phyloP scores from a whole-genome alignment of 2,797 vertebrate genomes.

The Sebastes glaucus region DNA sequence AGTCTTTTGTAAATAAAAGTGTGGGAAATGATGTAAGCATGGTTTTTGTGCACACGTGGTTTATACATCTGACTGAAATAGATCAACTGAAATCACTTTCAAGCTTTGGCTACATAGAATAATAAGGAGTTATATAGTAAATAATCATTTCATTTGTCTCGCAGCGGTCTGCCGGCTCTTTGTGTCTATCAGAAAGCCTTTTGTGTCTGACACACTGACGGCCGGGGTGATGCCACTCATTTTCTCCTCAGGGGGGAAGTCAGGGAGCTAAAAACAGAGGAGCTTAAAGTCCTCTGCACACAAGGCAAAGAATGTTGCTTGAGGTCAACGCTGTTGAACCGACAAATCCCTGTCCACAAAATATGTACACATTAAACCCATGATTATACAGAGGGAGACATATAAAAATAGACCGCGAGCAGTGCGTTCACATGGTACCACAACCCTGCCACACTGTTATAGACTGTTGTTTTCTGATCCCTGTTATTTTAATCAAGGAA shows the following conservation, averaged over 20 bases:
- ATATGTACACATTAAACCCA: conserved; percentile 55
- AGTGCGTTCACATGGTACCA: background rate
- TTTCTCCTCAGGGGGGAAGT: conserved; percentile 37
- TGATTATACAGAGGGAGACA: conserved; percentile 40
- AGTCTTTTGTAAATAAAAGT: background rate
- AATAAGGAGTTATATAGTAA: background rate
- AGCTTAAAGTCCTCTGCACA: conserved; percentile 28
- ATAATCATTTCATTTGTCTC: background rate
- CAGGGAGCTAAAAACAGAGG: conserved; percentile 55
- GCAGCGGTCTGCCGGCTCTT: background rate
- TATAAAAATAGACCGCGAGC: conserved; percentile 45
- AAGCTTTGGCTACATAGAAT: background rate
- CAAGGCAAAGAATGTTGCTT: conserved; percentile 40
- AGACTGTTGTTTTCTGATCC: conserved; percentile 9
- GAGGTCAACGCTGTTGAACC: conserved; percentile 60
- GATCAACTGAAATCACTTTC: background rate
- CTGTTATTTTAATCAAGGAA: background rate
- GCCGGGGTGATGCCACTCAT: conserved; percentile 3
- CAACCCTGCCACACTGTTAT: background rate
- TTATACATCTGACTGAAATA: background rate
- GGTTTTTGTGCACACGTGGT: background rate
- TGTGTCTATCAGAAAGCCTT: background rate
- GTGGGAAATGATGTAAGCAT: background rate
- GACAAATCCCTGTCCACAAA: conserved; percentile 49
- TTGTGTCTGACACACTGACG: conserved; percentile 9